A percentile compares a stretch with the other conserved stretches of the same genome.
Conservation (phyloP, 2,888 invertebrate genomes). For the Lobophora halterata region DNA sequence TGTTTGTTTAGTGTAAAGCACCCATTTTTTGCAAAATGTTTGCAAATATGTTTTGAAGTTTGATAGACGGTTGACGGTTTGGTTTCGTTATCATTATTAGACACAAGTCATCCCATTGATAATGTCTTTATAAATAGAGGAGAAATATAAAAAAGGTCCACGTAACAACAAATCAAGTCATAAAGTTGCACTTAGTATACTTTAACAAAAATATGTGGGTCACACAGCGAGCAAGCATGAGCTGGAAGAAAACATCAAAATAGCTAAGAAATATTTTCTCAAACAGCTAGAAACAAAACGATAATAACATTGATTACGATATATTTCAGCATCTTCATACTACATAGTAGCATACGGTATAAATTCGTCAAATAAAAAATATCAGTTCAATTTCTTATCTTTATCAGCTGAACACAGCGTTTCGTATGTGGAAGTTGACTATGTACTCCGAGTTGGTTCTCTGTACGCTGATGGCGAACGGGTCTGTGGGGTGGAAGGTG, state of each 20-base stretch:
- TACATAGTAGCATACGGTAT: slow-evolving; percentile 38
- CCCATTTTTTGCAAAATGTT: slow-evolving; percentile 15
- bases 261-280: too few species aligned
- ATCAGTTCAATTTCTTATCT: slow-evolving; percentile 5
- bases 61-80: slow-evolving; percentile 2
- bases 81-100: too few species aligned
- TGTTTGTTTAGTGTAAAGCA: slow-evolving; percentile 4
- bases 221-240: too few species aligned
- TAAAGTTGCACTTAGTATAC: too few species aligned
- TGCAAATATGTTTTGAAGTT: slow-evolving; percentile 6
- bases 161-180: too few species aligned
- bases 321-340: slow-evolving; percentile 5
- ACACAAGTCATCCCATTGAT: too few species aligned
- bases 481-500: slow-evolving; percentile 97
- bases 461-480: slow-evolving; percentile 97
- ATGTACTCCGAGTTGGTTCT: slow-evolving; percentile 95
- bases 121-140: too few species aligned
- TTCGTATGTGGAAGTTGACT: slow-evolving; percentile 95
- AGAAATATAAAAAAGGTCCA: too few species aligned
- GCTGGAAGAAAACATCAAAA: too few species aligned
- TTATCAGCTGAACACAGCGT: slow-evolving; percentile 72
- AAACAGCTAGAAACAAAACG: neutral
- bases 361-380: slow-evolving; percentile 12
- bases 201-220: too few species aligned
- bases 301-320: slow-evolving; percentile 1